Evolutionary conservation across 2,888 invertebrate species (phyloP).

Genomic region (Drosophila cognata): DNA sequence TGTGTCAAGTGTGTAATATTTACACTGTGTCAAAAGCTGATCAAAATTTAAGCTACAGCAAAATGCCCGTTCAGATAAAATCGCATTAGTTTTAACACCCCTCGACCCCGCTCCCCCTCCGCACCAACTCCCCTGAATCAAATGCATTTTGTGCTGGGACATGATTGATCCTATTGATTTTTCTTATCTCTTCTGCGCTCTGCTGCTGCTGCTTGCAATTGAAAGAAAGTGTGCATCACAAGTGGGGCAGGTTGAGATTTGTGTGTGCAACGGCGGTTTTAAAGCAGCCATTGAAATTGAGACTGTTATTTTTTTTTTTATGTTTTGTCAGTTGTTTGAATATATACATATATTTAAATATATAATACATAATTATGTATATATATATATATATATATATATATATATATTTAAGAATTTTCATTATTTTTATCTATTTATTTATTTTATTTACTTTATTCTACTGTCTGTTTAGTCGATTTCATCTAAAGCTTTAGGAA

Average conservation of each 20-base stretch:
- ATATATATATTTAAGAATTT: too few relatives aligned
- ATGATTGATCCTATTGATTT: slow-evolving; percentile 79
- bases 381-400: too few relatives aligned
- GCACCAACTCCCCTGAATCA: fast-evolving
- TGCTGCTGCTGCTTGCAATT: slow-evolving; percentile 15
- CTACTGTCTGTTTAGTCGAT: neutral
- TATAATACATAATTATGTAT: too few relatives aligned
- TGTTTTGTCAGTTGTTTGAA: neutral
- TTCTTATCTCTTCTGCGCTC: slow-evolving; percentile 41
- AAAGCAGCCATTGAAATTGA: slow-evolving; percentile 27
- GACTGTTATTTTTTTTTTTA: slow-evolving; percentile 5
- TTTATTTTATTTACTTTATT: too few relatives aligned
- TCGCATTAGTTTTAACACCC: slow-evolving; percentile 31
- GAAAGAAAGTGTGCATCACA: slow-evolving; percentile 7
- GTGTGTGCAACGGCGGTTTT: slow-evolving; percentile 29
- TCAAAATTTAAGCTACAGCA: slow-evolving; percentile 76
- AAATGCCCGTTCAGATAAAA: slow-evolving; percentile 65
- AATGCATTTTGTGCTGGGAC: slow-evolving; percentile 25
- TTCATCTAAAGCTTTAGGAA: neutral
- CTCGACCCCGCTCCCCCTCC: too few relatives aligned
- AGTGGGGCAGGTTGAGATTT: slow-evolving; percentile 33
- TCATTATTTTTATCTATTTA: too few relatives aligned
- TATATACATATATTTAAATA: too few relatives aligned
- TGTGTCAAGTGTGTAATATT: slow-evolving; percentile 81
- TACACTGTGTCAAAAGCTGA: slow-evolving; percentile 81